Percentiles rank a stretch among this genome's conserved stretches.
Conservation (phyloP, 1,140 invertebrate species). For the Drusus annulatus region DNA sequence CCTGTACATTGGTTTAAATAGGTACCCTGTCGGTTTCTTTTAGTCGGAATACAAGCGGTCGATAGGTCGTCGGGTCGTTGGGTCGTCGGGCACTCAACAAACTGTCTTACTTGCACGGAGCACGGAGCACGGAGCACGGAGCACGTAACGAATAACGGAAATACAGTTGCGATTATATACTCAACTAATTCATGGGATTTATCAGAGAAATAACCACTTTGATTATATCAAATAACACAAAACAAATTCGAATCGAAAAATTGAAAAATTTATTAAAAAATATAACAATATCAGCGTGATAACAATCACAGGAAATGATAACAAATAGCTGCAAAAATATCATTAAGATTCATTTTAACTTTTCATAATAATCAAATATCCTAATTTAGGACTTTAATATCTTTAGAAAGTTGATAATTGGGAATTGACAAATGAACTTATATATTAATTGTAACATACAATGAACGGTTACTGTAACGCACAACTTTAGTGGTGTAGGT, state of each 20-base stretch:
- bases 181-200: conserved; percentile 1
- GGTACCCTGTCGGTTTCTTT: conserved; percentile 60
- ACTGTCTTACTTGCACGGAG: not conserved
- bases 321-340: conserved; percentile 56
- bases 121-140: conserved; percentile 5
- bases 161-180: not conserved
- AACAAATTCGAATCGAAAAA: conserved; percentile 50
- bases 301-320: conserved; percentile 51
- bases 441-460: conserved; percentile 55
- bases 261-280: conserved; percentile 52
- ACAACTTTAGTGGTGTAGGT: not conserved
- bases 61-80: not conserved
- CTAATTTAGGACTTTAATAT: conserved; percentile 43
- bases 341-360: conserved; percentile 30
- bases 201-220: conserved; percentile 17
- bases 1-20: conserved; percentile 59
- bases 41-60: conserved; percentile 36
- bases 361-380: conserved; percentile 38
- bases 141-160: conserved; percentile 9
- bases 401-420: conserved; percentile 43
- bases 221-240: conserved; percentile 53
- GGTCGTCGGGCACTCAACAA: too few species aligned
- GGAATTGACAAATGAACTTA: conserved; percentile 59
- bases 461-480: conserved; percentile 8
- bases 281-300: conserved; percentile 54